Percentiles rank a stretch among this genome's conserved stretches.
Conservation (phyloP, 92 coral and sea anemone genomes). For the Scolanthus callimorphus region DNA sequence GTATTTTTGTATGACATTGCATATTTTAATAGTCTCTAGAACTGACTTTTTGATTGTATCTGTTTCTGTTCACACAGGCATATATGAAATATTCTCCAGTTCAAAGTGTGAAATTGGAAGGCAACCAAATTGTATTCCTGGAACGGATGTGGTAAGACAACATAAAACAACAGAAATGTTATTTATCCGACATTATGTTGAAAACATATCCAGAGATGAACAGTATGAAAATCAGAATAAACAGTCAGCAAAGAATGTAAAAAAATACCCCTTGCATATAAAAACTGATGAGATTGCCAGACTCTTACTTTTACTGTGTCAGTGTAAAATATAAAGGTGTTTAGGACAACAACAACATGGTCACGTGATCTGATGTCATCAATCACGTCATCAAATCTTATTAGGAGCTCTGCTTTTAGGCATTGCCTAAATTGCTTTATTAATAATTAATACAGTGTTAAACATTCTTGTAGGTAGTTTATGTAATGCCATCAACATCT, state of each 20-base stretch:
- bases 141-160: slow-evolving; percentile 63
- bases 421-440: background rate
- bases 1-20: background rate
- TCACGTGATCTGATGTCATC: too few species aligned
- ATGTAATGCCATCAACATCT: slow-evolving; percentile 98
- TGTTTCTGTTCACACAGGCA: slow-evolving; percentile 35
- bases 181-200: too few species aligned
- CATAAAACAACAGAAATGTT: background rate
- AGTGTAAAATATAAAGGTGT: too few species aligned
- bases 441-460: background rate
- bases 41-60: background rate
- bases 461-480: slow-evolving; percentile 52
- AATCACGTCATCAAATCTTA: too few species aligned
- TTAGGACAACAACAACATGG: too few species aligned
- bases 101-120: slow-evolving; percentile 81
- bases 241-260: too few species aligned
- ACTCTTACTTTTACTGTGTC: too few species aligned
- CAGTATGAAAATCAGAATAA: too few species aligned
- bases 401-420: too few species aligned
- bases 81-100: slow-evolving; percentile 85
- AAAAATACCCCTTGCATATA: too few species aligned
- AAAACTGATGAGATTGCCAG: too few species aligned
- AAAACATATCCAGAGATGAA: too few species aligned
- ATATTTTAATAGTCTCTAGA: background rate
- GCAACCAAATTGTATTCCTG: slow-evolving; percentile 66